A percentile compares a stretch with the other conserved stretches of the same genome.
These are phyloP conservation scores for Crotalus viridis DNA, from an alignment of 2,113 vertebrate species.

Conservation along the genomic window DNA sequence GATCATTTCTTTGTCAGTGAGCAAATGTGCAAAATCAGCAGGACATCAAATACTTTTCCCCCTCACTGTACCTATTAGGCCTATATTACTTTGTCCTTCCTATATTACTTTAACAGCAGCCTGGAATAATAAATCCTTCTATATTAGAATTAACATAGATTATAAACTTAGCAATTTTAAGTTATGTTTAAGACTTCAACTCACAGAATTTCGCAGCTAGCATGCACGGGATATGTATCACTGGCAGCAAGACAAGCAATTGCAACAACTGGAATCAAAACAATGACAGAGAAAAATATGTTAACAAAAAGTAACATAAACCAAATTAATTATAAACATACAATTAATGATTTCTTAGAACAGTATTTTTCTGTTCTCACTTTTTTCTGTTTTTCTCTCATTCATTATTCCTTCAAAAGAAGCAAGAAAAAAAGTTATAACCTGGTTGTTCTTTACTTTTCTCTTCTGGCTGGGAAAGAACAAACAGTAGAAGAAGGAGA, in stretches of 20 bases:
- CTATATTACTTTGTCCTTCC: neutral
- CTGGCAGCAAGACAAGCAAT: neutral
- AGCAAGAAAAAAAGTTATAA: neutral
- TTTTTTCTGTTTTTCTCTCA: neutral
- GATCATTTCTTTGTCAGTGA: no score
- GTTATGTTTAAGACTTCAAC: no score
- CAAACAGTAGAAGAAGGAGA: neutral
- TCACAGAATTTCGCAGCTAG: neutral
- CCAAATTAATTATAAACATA: neutral
- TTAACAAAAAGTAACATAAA: neutral
- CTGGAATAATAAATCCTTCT: neutral
- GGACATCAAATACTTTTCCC: no score
- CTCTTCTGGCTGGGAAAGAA: neutral
- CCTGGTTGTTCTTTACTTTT: neutral
- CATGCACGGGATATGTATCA: neutral
- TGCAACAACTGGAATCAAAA: neutral
- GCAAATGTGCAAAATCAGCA: no score
- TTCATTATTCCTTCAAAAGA: neutral
- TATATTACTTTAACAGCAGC: neutral
- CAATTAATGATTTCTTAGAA: neutral
- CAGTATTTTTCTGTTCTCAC: neutral
- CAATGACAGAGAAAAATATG: neutral
- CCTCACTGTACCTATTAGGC: neutral
- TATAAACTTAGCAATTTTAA: neutral
- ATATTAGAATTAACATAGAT: neutral